These are phyloP conservation scores for Drosophila nikananu DNA, from an alignment of 1,140 invertebrate species.

Conservation along the genomic window DNA sequence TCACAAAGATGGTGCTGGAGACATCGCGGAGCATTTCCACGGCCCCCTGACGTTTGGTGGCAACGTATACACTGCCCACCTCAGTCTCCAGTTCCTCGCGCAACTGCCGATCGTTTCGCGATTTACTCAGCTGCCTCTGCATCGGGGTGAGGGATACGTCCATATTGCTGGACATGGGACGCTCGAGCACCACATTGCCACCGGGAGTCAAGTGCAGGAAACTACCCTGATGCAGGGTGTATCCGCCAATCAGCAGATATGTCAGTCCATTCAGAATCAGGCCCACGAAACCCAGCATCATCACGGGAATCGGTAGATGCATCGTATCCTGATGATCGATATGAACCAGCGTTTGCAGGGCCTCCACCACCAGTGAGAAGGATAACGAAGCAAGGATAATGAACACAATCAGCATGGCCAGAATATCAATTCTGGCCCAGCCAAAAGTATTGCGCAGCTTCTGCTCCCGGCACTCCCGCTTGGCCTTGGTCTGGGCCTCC, in stretches of 20 bases:
- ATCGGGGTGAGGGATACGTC: slow-evolving; percentile 84
- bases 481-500: slow-evolving; percentile 60
- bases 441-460: slow-evolving; percentile 95
- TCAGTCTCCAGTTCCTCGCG: slow-evolving; percentile 71
- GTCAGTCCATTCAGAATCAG: slow-evolving; percentile 90
- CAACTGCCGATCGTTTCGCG: slow-evolving; percentile 65
- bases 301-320: slow-evolving; percentile 85
- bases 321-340: slow-evolving; percentile 91
- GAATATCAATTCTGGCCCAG: slow-evolving; percentile 94
- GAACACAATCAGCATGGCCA: slow-evolving; percentile 92
- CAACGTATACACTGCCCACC: slow-evolving; percentile 72
- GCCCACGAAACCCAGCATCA: slow-evolving; percentile 89
- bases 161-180: slow-evolving; percentile 86
- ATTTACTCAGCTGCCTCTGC: slow-evolving; percentile 85
- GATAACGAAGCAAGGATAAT: slow-evolving; percentile 93
- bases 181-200: slow-evolving; percentile 89
- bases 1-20: slow-evolving; percentile 89
- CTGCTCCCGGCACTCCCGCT: slow-evolving; percentile 86
- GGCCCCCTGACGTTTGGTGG: slow-evolving; percentile 84
- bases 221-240: slow-evolving; percentile 91
- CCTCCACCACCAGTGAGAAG: slow-evolving; percentile 93
- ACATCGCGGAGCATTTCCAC: slow-evolving; percentile 88
- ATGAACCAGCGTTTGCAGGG: slow-evolving; percentile 92
- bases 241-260: slow-evolving; percentile 92
- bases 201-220: slow-evolving; percentile 89